Conservation (phyloP, 1,140 invertebrate species). For the Atta texana region DNA sequence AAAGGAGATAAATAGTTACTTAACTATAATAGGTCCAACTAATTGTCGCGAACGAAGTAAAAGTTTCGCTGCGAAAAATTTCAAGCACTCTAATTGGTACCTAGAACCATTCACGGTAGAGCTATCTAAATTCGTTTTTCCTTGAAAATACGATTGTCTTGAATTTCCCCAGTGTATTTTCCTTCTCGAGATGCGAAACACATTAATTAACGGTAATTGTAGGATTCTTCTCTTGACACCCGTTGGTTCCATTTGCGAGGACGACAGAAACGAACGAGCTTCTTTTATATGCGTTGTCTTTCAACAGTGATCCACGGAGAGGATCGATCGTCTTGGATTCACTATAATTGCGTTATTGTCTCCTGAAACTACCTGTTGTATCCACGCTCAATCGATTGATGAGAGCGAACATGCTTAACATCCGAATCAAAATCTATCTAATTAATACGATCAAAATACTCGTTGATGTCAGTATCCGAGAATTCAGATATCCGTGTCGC, state of each 20-base stretch:
- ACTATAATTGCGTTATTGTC: slow-evolving; percentile 70
- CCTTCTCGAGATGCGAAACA: not conserved
- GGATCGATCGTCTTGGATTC: not conserved
- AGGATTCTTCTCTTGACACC: not conserved
- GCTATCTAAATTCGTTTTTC: slow-evolving; percentile 23
- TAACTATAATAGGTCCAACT: slow-evolving; percentile 13
- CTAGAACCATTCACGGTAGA: slow-evolving; percentile 12
- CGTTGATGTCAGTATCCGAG: not conserved
- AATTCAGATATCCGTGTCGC: not conserved
- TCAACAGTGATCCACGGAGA: slow-evolving; percentile 28
- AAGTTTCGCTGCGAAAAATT: not conserved
- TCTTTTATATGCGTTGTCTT: not conserved
- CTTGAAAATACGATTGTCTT: slow-evolving; percentile 24
- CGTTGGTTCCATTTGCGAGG: not conserved
- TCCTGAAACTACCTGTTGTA: slow-evolving; percentile 67
- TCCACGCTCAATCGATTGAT: slow-evolving; percentile 35
- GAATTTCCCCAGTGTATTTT: slow-evolving; percentile 3
- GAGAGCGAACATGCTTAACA: slow-evolving; percentile 25
- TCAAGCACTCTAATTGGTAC: not conserved
- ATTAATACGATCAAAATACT: slow-evolving; percentile 1
- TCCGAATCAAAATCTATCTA: slow-evolving; percentile 9
- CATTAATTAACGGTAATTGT: slow-evolving; percentile 29
- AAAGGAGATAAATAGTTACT: slow-evolving; percentile 38
- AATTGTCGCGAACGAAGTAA: not conserved
- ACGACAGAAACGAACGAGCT: not conserved